A percentile compares a stretch with the other conserved stretches of the same genome.
Conservation (phyloP, 2,797 vertebrate genomes). For the Zalophus californianus region DNA sequence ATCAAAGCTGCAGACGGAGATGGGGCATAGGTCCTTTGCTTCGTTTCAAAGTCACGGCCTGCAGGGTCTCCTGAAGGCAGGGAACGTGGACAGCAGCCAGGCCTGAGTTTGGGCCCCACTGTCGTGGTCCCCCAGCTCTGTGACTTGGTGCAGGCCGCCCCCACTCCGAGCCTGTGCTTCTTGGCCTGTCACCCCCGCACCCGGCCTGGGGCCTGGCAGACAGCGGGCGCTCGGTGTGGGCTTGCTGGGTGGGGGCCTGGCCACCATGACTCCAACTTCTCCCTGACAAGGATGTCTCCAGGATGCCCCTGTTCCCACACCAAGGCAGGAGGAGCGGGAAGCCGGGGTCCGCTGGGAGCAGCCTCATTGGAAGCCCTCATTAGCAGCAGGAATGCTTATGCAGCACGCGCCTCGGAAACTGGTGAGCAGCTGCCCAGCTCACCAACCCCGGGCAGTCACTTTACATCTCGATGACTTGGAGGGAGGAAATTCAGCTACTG, state of each 20-base stretch:
- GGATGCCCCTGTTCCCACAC: background rate
- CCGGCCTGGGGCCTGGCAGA: fast-evolving
- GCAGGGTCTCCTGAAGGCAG: background rate
- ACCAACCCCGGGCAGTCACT: background rate
- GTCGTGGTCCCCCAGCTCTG: background rate
- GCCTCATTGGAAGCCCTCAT: background rate
- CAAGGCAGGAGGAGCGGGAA: background rate
- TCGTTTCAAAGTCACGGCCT: background rate
- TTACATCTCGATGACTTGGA: slow-evolving; percentile 5
- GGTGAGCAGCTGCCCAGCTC: background rate
- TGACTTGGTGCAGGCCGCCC: fast-evolving
- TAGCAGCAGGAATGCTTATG: background rate
- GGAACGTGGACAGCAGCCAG: fast-evolving
- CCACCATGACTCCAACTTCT: background rate
- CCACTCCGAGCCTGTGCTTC: background rate
- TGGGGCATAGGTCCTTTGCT: fast-evolving
- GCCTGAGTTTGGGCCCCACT: fast-evolving
- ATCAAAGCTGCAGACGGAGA: fast-evolving
- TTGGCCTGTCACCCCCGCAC: background rate
- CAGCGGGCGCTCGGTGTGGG: fast-evolving
- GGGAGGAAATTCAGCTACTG: background rate
- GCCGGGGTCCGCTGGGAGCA: background rate
- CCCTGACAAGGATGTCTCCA: background rate
- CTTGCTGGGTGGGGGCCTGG: too few species aligned
- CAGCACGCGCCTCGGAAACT: background rate